Evolutionary conservation across 2,888 invertebrate species (phyloP), one percentile per base, ranked within the genome.

Genomic region (Hirtodrosophila trivittata): DNA sequence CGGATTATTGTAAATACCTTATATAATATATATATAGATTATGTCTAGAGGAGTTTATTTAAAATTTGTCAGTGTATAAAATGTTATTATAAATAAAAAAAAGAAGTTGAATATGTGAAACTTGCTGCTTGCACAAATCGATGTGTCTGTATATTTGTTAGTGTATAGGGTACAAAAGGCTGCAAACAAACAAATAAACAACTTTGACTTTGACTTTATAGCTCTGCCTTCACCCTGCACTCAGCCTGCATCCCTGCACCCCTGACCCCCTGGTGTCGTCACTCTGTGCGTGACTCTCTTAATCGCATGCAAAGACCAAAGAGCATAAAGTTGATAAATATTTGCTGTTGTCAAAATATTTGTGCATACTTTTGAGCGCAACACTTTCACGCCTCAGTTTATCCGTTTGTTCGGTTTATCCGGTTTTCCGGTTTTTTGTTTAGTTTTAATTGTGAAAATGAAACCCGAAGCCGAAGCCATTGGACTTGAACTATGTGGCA

Each of bases 151-250:
- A 3, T 6, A 9, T n/a, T 12, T 14, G 39, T 16, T n/a, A 42
- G 56, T 13, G 30, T 25, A 25, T 30, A 41, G 5, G 25, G 10
- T 41, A 33, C 30, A 55, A 66, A 56, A 42, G 77, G 49, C 58
- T 54, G 59, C 70, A 58, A 67, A 47, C 66, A 83, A 73, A 42
- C 67, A 67, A 66, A 72, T 64, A 73, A 73, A 75, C 64, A 78
- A 65, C 80, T 82, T 82, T 85, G 83, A 82, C 81, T 82, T 82
- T 78, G 78, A 74, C 80, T 85, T 74, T 82, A 58, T 66, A 62
- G 50, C 66, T 65, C 56, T 67, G 52, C 73, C 62, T 57, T 65
- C 69, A 57, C 13, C 56, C 54, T 62, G 68, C 52, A 60, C 67
- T 51, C 54, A 30, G 10, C 14, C 7, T 10, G 8, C 18, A 6